Evolutionary conservation across 2,888 invertebrate species (phyloP).

Genomic region (Drosophila setosimentum): DNA sequence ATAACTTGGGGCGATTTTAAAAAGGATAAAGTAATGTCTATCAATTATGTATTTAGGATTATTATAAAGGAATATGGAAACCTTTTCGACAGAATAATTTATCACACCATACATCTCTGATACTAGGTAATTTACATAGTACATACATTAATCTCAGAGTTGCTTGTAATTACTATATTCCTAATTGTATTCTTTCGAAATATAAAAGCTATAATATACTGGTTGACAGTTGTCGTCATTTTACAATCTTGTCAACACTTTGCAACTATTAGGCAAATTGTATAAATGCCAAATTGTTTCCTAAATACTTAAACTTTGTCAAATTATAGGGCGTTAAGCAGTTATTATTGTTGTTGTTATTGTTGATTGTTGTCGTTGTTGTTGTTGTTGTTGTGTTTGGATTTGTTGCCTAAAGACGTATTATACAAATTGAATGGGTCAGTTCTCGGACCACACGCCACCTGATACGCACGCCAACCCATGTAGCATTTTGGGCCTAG

Average conservation of each 20-base stretch:
- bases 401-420: conserved; percentile 33
- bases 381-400: conserved; percentile 21
- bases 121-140: not conserved
- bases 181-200: not conserved
- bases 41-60: not conserved
- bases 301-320: conserved; percentile 58
- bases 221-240: conserved; percentile 17
- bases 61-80: not conserved
- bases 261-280: conserved; percentile 22
- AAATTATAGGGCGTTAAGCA: conserved; percentile 35
- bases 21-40: not conserved
- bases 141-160: not conserved
- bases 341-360: conserved; percentile 1
- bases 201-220: conserved; percentile 5
- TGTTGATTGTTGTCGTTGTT: conserved; percentile 7
- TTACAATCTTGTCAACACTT: conserved; percentile 50
- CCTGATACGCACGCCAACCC: conserved; percentile 63
- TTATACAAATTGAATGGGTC: conserved; percentile 54
- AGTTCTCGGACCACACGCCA: conserved; percentile 74
- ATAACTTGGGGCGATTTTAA: not conserved
- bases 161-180: not conserved
- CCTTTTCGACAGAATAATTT: not conserved
- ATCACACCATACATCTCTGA: too few relatives aligned
- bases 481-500: conserved; percentile 38
- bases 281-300: conserved; percentile 52